Conservation (phyloP, 1,140 invertebrate genomes). For the Papilio glaucus region DNA sequence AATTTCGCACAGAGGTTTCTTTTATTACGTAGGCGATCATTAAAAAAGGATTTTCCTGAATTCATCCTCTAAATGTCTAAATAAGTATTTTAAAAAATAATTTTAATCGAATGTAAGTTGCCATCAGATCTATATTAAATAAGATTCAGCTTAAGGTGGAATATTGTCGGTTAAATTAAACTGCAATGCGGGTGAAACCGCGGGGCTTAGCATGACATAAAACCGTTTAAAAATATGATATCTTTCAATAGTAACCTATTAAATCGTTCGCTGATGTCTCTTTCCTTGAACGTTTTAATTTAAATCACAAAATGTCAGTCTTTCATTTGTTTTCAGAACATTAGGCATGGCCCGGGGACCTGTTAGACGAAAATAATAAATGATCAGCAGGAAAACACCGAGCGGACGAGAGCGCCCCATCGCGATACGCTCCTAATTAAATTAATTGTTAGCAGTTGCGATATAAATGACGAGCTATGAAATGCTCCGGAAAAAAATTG, state of each 20-base stretch:
- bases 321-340: constrained; percentile 43
- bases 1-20: no score
- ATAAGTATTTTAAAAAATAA: no score
- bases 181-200: no score
- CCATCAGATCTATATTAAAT: no score
- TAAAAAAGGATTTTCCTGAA: no score
- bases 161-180: no score
- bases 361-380: constrained; percentile 60
- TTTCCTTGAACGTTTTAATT: not conserved
- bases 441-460: constrained; percentile 78
- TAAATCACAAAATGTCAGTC: constrained; percentile 15
- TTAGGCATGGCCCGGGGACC: constrained; percentile 53
- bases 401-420: constrained; percentile 48
- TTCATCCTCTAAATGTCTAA: no score
- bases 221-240: no score
- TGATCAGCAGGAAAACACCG: constrained; percentile 67
- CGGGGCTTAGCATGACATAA: no score
- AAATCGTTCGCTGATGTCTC: not conserved
- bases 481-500: constrained; percentile 62
- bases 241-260: not conserved
- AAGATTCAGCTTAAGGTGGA: no score
- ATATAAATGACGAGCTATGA: constrained; percentile 79
- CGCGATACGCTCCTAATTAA: constrained; percentile 76
- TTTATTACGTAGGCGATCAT: no score
- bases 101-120: no score